phyloP scores from a whole-genome alignment of 2,888 invertebrate genomes.

The Eristalinus aeneus region DNA sequence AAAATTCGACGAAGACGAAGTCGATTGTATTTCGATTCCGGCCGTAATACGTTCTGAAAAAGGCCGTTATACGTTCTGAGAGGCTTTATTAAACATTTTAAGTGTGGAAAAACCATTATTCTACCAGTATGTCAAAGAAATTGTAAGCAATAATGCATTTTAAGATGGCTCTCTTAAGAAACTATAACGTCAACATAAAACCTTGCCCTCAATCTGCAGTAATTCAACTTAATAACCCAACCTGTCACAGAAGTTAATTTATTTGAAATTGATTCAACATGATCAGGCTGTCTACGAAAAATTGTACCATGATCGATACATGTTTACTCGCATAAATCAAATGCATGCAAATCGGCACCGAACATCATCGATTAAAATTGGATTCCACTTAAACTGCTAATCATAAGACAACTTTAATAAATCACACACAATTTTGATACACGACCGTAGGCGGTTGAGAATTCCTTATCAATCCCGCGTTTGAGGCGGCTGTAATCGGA shows the following conservation, averaged over 20 bases:
- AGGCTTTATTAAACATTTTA: too few species aligned
- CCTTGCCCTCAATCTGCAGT: neutral
- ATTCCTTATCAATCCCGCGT: conserved; percentile 12
- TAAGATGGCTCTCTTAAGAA: neutral
- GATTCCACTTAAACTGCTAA: conserved; percentile 16
- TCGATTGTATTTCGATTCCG: neutral
- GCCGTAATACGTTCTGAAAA: too few species aligned
- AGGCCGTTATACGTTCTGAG: too few species aligned
- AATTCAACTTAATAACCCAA: neutral
- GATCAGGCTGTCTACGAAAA: neutral
- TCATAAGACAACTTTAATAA: conserved; percentile 12
- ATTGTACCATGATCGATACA: conserved; percentile 22
- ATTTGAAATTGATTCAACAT: neutral
- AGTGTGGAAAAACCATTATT: too few species aligned
- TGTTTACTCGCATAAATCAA: conserved; percentile 16
- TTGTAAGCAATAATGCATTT: too few species aligned
- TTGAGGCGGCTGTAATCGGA: neutral
- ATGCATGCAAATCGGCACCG: conserved; percentile 28
- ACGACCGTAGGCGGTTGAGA: neutral
- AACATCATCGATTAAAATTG: conserved; percentile 19
- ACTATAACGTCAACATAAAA: neutral
- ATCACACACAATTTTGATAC: conserved; percentile 1
- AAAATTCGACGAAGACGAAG: too few species aligned
- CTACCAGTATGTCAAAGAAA: too few species aligned
- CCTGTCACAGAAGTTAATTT: neutral